A percentile compares a stretch with the other conserved stretches of the same genome.
Evolutionary conservation across 2,113 vertebrate species (phyloP).

Genomic region (Nannospalax galili): DNA sequence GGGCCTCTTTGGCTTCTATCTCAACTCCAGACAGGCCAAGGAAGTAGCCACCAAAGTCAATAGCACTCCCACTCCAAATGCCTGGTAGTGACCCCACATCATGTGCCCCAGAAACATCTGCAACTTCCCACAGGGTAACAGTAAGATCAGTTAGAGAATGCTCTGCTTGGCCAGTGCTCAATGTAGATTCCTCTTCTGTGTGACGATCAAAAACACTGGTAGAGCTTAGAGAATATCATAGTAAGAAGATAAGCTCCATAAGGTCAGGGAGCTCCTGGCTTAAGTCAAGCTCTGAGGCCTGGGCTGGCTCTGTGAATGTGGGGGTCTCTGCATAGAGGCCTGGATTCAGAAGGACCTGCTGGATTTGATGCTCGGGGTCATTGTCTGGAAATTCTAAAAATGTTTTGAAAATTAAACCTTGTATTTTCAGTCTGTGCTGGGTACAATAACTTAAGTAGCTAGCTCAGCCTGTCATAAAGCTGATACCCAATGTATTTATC

Average conservation of each 20-base stretch:
- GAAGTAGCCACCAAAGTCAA: not conserved
- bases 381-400: not conserved
- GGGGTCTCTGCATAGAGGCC: not conserved
- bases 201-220: not conserved
- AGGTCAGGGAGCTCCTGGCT: not conserved
- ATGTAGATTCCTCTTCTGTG: not conserved
- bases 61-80: not conserved
- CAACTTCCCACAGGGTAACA: not conserved
- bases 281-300: not conserved
- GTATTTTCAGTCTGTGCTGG: not conserved
- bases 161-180: not conserved
- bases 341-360: not conserved
- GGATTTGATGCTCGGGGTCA: not conserved
- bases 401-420: not conserved
- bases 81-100: fast-evolving
- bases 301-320: not conserved
- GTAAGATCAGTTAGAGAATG: not conserved
- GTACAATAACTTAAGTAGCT: not conserved
- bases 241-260: not conserved
- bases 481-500: not conserved
- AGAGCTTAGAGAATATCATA: not conserved
- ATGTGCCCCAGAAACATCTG: not conserved
- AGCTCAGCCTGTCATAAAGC: not conserved
- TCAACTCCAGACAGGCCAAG: not conserved
- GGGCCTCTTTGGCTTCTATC: not conserved